A percentile compares a stretch with the other conserved stretches of the same genome.
These are phyloP conservation scores for Incurvaria masculella DNA, from an alignment of 2,888 invertebrate species.

Conservation along the genomic window DNA sequence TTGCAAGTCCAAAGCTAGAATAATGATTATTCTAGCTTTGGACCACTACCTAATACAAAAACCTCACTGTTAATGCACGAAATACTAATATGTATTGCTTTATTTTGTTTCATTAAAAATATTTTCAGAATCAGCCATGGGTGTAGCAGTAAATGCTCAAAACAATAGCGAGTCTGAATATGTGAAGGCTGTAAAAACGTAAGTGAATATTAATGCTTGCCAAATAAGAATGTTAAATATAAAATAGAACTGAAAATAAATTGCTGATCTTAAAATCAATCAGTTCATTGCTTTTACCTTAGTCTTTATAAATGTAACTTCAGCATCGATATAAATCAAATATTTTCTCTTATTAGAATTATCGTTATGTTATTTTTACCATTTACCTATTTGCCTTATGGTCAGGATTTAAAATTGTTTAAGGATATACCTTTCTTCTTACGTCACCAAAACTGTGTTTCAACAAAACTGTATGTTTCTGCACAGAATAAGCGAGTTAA, in stretches of 20 bases:
- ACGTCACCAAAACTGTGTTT: not conserved
- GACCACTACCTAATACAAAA: not conserved
- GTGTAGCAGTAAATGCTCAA: conserved; percentile 71
- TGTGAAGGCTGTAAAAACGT: conserved; percentile 71
- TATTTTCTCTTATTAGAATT: not conserved
- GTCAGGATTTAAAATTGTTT: not conserved
- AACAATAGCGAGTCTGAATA: conserved; percentile 65
- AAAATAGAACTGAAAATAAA: no score
- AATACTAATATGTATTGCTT: not conserved
- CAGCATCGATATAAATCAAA: not conserved
- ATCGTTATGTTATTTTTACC: not conserved
- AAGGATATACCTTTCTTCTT: not conserved
- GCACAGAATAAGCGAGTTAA: conserved; percentile 20
- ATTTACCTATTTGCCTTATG: not conserved
- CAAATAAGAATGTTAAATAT: no score
- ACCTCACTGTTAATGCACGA: not conserved
- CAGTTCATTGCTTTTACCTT: no score
- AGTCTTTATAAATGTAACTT: conserved; percentile 1
- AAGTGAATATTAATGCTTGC: no score
- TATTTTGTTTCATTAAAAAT: conserved; percentile 7
- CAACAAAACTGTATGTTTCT: conserved; percentile 9
- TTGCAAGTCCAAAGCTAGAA: no score
- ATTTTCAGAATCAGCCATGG: conserved; percentile 81
- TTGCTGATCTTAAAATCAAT: no score
- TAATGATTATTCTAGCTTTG: no score